Conservation (phyloP, 2,797 vertebrate species). For the Helicolenus hilgendorfi region DNA sequence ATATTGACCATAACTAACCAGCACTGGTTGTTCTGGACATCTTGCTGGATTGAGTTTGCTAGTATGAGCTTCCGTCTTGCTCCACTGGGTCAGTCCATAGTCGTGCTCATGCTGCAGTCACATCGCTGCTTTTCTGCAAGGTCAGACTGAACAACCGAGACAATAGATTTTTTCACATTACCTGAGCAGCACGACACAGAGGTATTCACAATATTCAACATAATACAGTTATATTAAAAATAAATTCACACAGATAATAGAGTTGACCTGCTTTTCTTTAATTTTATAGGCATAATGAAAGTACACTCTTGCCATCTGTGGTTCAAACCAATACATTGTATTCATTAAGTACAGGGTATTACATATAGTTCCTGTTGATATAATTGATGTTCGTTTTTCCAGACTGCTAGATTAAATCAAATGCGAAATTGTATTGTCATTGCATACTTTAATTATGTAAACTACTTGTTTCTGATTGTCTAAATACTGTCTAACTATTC, state of each 20-base stretch:
- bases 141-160: slow-evolving; percentile 2
- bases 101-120: background rate
- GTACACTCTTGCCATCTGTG: background rate
- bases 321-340: background rate
- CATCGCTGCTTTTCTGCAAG: background rate
- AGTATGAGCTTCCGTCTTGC: background rate
- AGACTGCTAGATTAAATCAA: slow-evolving; percentile 1
- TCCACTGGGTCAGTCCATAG: background rate
- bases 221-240: background rate
- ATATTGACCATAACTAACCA: background rate
- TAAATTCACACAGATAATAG: background rate
- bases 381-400: background rate
- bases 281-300: background rate
- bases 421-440: background rate
- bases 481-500: background rate
- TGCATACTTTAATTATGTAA: background rate
- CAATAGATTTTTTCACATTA: background rate
- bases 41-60: background rate
- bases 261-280: background rate
- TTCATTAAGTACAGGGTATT: background rate
- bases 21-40: background rate
- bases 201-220: background rate
- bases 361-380: background rate
- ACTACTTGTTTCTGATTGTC: background rate
- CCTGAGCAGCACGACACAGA: background rate